phyloP scores from a whole-genome alignment of 2,888 invertebrate species.

The Noctua comes region DNA sequence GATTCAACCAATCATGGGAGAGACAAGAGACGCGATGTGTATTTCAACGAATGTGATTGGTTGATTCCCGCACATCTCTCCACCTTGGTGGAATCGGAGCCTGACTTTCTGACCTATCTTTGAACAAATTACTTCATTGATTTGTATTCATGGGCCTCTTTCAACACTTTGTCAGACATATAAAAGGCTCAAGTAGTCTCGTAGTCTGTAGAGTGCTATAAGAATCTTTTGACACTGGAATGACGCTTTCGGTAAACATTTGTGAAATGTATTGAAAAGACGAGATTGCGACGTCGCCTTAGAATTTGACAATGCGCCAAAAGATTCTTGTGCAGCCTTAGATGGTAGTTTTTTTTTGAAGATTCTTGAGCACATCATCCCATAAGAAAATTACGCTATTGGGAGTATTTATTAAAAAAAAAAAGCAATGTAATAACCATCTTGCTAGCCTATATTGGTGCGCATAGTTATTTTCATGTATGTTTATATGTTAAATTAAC shows the following conservation, averaged over 20 bases:
- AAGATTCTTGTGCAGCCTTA: background rate
- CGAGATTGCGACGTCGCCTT: background rate
- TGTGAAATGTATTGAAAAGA: background rate
- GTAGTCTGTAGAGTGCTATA: constrained; percentile 18
- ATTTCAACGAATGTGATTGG: background rate
- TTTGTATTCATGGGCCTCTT: background rate
- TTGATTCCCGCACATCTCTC: background rate
- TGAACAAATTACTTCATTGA: background rate
- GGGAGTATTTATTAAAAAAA: background rate
- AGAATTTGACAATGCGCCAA: background rate
- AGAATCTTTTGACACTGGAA: background rate
- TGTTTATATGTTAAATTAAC: constrained; percentile 32
- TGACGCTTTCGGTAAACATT: background rate
- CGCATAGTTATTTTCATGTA: constrained; percentile 26
- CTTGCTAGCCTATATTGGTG: background rate
- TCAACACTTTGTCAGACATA: background rate
- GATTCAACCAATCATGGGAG: background rate
- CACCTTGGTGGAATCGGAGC: background rate
- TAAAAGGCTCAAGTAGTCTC: background rate
- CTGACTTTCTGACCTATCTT: background rate
- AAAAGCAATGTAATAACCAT: background rate
- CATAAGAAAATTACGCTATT: background rate
- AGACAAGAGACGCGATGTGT: background rate
- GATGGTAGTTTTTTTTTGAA: constrained; percentile 11
- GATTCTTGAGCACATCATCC: background rate